Base-by-base conservation (phyloP, 2,888 invertebrate species). In the Drosophila nigricruria region DNA sequence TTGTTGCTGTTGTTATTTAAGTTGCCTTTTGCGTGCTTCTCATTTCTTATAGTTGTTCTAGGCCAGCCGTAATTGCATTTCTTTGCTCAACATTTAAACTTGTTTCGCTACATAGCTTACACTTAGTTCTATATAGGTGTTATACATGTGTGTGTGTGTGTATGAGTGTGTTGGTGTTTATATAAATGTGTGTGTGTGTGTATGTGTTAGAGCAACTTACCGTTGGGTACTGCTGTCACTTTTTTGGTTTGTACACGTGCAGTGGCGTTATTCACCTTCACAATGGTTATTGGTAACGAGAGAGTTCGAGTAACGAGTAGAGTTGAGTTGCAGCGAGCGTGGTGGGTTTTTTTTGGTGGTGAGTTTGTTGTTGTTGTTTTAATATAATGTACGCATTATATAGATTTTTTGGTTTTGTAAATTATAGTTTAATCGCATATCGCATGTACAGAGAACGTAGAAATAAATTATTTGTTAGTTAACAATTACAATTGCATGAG, bases 231-330 rank as follows among this genome's bases (percentile, higher is more conserved):
- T 90, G 97, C 95, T 87, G 97, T 96, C 89, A 97, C 97, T 95
- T 99, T 99, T 96, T 93, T 92, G 93, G 99, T 99, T 96, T 99
- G 99, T 94, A 99, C 98, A 95, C 99, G 95, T 92, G 99, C 99
- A 91, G 99, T 99, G 90, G 99, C 99, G 95, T 99, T 99, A 96
- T 99, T 99, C 93, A 99, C 98, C 98, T 98, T 95, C 93, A 87
- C 87, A 87, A 76, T 90, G 85, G 81, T 77, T 77, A 77, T 77
- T 88, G 61, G 73, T 71, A 84, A 84, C 83, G 77, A 88, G 66
- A 80, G 53, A 62, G 56, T 60, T 72, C 65, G 59, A 73, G 52
- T 56, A 59, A 76, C 73, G 70, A 76, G 70, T 75, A 54, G 34
- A 73, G 63, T 77, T 52, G 75, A 79, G 76, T 82, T 82, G 79